Evolutionary conservation across 2,888 invertebrate genomes (phyloP).

Genomic region (Cheilosia urbana): DNA sequence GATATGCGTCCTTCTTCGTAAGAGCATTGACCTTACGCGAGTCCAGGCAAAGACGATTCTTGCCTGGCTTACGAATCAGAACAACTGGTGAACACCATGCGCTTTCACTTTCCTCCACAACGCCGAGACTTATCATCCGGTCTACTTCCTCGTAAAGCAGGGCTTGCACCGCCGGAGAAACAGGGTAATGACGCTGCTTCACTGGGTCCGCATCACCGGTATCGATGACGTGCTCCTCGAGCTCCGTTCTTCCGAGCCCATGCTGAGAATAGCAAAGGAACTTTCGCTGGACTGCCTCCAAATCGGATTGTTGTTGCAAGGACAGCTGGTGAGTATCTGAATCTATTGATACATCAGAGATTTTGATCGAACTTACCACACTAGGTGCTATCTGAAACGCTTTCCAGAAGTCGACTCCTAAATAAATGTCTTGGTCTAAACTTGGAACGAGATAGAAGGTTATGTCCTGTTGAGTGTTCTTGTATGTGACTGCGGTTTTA

Average conservation of each 20-base stretch:
- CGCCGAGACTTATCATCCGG: slow-evolving; percentile 77
- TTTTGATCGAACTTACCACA: background rate
- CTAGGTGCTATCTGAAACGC: slow-evolving; percentile 39
- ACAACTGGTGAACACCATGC: slow-evolving; percentile 78
- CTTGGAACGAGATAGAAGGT: slow-evolving; percentile 17
- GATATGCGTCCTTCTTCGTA: slow-evolving; percentile 19
- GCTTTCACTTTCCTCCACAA: slow-evolving; percentile 73
- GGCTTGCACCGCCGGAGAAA: slow-evolving; percentile 66
- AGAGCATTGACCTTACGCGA: background rate
- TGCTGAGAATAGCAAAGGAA: slow-evolving; percentile 5
- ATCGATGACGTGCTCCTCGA: slow-evolving; percentile 5
- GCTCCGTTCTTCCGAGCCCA: slow-evolving; percentile 25
- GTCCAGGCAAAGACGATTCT: background rate
- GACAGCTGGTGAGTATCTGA: too few species aligned
- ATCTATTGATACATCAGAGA: too few species aligned
- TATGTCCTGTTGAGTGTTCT: background rate
- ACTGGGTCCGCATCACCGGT: slow-evolving; percentile 41
- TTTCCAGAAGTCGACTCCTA: background rate
- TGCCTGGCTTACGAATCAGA: slow-evolving; percentile 75
- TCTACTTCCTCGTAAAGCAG: slow-evolving; percentile 77
- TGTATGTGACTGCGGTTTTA: background rate
- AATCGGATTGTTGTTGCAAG: too few species aligned
- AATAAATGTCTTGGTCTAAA: slow-evolving; percentile 42
- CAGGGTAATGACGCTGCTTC: slow-evolving; percentile 70
- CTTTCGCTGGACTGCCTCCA: background rate